Evolutionary conservation across 2,888 invertebrate genomes (phyloP), one percentile per base, ranked within the genome.

Genomic region (Gibbula magus): DNA sequence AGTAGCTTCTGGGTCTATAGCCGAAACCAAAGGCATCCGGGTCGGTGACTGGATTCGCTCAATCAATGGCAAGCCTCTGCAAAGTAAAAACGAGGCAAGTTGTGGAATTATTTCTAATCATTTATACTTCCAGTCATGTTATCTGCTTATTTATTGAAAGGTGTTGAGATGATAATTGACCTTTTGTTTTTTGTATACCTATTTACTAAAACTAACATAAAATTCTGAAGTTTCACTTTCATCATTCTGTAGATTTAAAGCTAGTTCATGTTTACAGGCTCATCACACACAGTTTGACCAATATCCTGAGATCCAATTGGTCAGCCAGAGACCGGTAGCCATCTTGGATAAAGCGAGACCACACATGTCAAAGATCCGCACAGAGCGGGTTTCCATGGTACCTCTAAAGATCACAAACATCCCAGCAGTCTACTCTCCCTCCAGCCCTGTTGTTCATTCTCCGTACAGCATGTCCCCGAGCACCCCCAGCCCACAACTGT

Each of bases 11-110:
- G 84, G 82, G 10, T 84, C 86, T 8, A 87, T 85, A n/a, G 87
- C 88, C 10, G 83, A 82, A 53, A 84, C 82, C 0, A 85, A 70
- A 35, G 70, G 84, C 35, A 80, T 89, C 35, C 80, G 83, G 75
- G 80, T 87, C 5, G 89, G 88, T 8, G 89, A 89, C 80, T 88
- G 87, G 87, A 88, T 89, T 35, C 83, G 88, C 16, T 89, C 89
- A 22, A 84, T 89, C n/a, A 86, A 89, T 82, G 87, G 89, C 8
- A 86, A 85, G 10, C 86, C 89, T 20, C 81, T 88, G 53, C 84
- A 85, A 78, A 81, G 74, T 29, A 82, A 83, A 5, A 66, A 82
- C 52, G 86, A 89, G 82, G 89, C 88, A 81, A 81, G 45, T 10
- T 13, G 45, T 45, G 3, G 3, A 5, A 35, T 35, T 7, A 5